Evolutionary conservation across 2,888 invertebrate genomes (phyloP).

Genomic region (Habrosyne pyritoides): DNA sequence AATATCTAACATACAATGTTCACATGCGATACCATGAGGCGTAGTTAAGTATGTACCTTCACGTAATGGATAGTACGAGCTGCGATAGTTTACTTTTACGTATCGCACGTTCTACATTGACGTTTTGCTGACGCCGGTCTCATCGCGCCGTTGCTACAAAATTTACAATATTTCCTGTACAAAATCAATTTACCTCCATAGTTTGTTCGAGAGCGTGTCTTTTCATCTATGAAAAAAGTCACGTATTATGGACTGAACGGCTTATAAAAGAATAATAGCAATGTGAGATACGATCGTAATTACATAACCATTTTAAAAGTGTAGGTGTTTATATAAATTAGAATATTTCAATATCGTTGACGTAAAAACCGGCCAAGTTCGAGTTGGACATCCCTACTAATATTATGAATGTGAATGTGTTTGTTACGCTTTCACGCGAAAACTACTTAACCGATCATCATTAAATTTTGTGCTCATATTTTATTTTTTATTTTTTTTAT

Average conservation of each 20-base stretch:
- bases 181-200: constrained; percentile 74
- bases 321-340: neutral
- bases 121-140: constrained; percentile 48
- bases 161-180: constrained; percentile 71
- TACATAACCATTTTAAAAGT: neutral
- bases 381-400: too few species aligned
- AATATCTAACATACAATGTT: neutral
- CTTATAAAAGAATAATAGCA: constrained; percentile 56
- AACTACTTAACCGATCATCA: too few species aligned
- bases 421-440: too few species aligned
- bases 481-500: too few species aligned
- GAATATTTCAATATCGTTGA: neutral
- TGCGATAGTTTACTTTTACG: constrained; percentile 34
- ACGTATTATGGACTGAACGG: constrained; percentile 66
- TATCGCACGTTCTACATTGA: constrained; percentile 39
- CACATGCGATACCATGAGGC: neutral
- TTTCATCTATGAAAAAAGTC: constrained; percentile 68
- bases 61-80: constrained; percentile 30
- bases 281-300: constrained; percentile 45
- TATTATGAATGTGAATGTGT: too few species aligned
- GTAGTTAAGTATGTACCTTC: neutral
- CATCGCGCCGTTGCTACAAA: constrained; percentile 49
- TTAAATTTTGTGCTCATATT: too few species aligned
- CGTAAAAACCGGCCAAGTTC: too few species aligned
- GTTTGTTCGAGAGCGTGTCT: constrained; percentile 54